Base-by-base conservation (phyloP, 2,888 invertebrate species). In the Ryuthela nishihirai region DNA sequence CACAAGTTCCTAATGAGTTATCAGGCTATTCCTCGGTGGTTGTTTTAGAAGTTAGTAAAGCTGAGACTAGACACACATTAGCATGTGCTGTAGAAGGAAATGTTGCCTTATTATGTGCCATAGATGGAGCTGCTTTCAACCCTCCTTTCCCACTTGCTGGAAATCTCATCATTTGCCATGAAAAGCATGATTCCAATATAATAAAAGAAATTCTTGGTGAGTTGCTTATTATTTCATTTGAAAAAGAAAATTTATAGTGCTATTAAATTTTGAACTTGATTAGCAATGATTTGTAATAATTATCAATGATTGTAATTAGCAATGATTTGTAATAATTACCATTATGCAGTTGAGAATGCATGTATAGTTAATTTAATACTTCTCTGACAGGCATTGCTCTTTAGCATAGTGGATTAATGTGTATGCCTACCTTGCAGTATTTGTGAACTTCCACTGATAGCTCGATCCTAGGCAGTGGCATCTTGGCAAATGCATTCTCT, bases 191-290 rank as follows among this genome's bases (percentile, higher is more conserved):
- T 17, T 15, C 36, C 32, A 45, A 48, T 17, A 17, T 29, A 6
- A 36, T 38, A 4, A 21, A 34, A 15, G 50, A 38, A 43, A 69
- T 56, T 12, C 67, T 64, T 42, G 72, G 56, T 58, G 38, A 32
- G 34, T 9, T 34, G n/a, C 17, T 6, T 15, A 15, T 7, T 15
- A 7, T 34, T 5, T n/a, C 15, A 15, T 44, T 32, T 12, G 21
- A 6, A n/a, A 24, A 35, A 25, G 18, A 2, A 29, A 39, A 3
- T 38, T 36, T 36, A 2, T 20, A 39, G 18, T 18, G 18, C 17
- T 6, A 20, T 29, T 29, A 29, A 29, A 10, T 29, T 10, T 9
- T 29, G 9, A 29, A 29, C 2, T 29, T 29, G 9, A 10, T 29
- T 2, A 29, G 9, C 9, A 12, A 29, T 10, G 29, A 10, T 29